Percentiles rank a stretch among this genome's conserved stretches.
Conservation (phyloP, 2,888 invertebrate species). For the Boloria selene region DNA sequence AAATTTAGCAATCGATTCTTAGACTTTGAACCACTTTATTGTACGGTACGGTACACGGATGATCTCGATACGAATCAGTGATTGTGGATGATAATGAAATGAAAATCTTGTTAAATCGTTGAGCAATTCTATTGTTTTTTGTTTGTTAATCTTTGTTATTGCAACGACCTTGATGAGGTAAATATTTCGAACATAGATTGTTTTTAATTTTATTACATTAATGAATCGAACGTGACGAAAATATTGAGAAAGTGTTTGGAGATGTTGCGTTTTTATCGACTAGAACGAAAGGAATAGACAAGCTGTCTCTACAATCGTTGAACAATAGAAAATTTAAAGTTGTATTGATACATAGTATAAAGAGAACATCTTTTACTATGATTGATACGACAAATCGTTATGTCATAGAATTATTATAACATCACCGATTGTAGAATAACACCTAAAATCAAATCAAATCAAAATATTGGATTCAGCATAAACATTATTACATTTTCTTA, state of each 20-base stretch:
- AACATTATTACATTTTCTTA: no score
- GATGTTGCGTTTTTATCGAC: not conserved
- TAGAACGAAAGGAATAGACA: not conserved
- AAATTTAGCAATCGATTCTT: no score
- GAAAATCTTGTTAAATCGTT: conserved; percentile 16
- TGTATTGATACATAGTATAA: no score
- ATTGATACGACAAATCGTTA: no score
- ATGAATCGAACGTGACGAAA: conserved; percentile 9
- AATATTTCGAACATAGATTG: conserved; percentile 5
- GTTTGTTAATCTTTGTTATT: conserved; percentile 17
- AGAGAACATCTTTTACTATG: no score
- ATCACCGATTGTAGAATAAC: no score
- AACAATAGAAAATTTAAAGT: no score
- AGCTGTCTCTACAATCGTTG: not conserved
- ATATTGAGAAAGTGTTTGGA: not conserved
- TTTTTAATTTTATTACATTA: conserved; percentile 5
- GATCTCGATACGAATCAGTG: not conserved
- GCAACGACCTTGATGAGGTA: conserved; percentile 10
- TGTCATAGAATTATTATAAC: no score
- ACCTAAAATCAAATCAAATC: no score
- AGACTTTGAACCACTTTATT: not conserved
- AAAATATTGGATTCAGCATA: no score
- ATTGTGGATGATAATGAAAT: conserved; percentile 2
- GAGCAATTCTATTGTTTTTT: conserved; percentile 24
- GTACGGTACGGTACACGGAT: not conserved